A percentile compares a stretch with the other conserved stretches of the same genome.
Conservation (phyloP, 2,113 vertebrate genomes). For the Turnix velox region DNA sequence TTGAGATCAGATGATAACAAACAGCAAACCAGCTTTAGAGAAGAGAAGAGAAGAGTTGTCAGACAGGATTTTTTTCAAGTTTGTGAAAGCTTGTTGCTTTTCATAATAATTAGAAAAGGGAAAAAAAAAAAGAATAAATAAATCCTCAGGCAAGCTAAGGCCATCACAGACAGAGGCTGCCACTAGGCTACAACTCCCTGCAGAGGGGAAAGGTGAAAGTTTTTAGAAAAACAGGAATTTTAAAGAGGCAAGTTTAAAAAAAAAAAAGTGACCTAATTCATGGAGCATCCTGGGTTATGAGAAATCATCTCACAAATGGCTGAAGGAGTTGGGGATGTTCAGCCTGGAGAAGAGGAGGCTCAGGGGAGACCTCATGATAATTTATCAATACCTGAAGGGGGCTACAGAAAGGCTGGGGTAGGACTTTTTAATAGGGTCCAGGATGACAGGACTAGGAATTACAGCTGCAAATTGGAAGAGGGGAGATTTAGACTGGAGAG, state of each 20-base stretch:
- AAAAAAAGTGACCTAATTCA: neutral
- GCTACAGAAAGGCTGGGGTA: no score
- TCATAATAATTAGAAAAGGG: neutral
- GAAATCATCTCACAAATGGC: neutral
- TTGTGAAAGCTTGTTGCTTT: neutral
- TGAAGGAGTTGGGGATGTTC: no score
- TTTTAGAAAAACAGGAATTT: neutral
- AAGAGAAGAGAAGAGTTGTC: neutral
- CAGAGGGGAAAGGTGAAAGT: rapidly evolving
- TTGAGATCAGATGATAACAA: neutral
- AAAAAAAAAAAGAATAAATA: neutral
- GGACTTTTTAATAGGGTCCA: no score
- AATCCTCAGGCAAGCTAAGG: neutral
- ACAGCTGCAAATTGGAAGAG: no score
- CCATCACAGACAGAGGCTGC: neutral
- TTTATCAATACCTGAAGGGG: no score
- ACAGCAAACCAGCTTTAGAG: neutral
- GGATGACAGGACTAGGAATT: no score
- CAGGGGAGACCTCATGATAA: no score
- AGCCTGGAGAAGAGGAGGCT: no score
- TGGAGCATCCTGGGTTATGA: neutral
- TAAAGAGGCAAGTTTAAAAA: neutral
- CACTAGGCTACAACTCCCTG: neutral
- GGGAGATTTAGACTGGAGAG: no score
- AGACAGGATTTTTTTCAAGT: slow-evolving; percentile 15